Conservation (phyloP, 2,113 vertebrate species). For the Mobula hypostoma region DNA sequence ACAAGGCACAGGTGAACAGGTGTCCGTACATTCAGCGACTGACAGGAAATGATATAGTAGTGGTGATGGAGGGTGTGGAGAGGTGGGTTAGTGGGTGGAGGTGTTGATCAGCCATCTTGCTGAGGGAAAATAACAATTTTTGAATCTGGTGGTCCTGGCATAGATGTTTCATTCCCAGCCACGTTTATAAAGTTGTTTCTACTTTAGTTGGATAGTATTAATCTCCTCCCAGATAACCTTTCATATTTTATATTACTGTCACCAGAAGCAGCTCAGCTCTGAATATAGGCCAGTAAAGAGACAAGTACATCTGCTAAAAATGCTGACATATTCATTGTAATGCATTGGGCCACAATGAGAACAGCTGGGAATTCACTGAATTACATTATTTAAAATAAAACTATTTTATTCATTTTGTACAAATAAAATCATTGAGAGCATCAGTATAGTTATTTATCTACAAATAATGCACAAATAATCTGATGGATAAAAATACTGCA, state of each 20-base stretch:
- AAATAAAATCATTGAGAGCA: not conserved
- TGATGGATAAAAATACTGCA: not conserved
- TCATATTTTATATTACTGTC: not conserved
- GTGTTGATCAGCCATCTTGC: no score
- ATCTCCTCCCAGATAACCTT: not conserved
- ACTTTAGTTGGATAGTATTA: not conserved
- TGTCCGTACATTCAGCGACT: no score
- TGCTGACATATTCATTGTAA: not conserved
- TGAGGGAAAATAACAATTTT: no score
- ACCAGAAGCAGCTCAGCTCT: not conserved
- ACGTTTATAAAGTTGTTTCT: not conserved
- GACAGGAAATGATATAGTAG: no score
- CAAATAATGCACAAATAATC: not conserved
- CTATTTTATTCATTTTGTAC: not conserved
- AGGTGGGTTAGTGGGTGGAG: no score
- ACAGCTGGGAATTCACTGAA: not conserved
- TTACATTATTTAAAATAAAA: not conserved
- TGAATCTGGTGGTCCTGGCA: no score
- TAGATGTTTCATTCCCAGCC: not conserved
- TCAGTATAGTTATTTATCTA: not conserved
- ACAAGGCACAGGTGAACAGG: no score
- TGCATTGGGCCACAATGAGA: not conserved
- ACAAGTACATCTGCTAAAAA: not conserved
- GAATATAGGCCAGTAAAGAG: not conserved
- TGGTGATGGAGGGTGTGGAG: no score